phyloP scores from a whole-genome alignment of 2,888 invertebrate genomes.

The Lithophane socia region DNA sequence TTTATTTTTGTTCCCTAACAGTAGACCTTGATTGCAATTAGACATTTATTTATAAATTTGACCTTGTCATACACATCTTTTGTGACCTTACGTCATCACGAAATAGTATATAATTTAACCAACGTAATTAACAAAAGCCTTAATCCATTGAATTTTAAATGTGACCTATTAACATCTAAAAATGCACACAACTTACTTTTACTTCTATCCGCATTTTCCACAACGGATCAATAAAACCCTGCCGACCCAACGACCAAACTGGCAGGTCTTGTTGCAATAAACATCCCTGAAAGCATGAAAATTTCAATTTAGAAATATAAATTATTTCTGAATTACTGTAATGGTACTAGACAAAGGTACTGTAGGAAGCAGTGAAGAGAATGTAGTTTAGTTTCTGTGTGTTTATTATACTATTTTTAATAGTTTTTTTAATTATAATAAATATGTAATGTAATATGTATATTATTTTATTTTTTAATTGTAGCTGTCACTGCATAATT shows the following conservation, averaged over 20 bases:
- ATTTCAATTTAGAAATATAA: neutral
- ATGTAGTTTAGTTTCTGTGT: neutral
- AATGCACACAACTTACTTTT: neutral
- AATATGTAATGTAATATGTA: too few relatives aligned
- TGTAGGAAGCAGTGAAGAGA: neutral
- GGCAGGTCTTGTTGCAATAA: neutral
- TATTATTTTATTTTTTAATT: neutral
- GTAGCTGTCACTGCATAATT: neutral
- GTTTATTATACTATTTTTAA: too few relatives aligned
- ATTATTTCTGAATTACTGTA: too few relatives aligned
- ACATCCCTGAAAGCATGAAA: too few relatives aligned
- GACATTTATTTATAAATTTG: conserved; percentile 84
- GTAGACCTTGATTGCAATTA: conserved; percentile 62
- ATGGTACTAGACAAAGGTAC: neutral
- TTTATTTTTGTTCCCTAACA: conserved; percentile 8
- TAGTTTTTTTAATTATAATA: too few relatives aligned
- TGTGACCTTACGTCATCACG: conserved; percentile 85
- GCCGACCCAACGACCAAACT: neutral
- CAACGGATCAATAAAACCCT: neutral
- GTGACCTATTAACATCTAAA: neutral
- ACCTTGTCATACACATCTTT: conserved; percentile 85
- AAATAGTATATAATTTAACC: conserved; percentile 1
- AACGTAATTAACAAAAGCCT: neutral
- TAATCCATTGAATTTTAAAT: neutral
- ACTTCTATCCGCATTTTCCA: neutral